Conservation (phyloP, 2,888 invertebrate genomes). For the Himalopsyche tibetana region DNA sequence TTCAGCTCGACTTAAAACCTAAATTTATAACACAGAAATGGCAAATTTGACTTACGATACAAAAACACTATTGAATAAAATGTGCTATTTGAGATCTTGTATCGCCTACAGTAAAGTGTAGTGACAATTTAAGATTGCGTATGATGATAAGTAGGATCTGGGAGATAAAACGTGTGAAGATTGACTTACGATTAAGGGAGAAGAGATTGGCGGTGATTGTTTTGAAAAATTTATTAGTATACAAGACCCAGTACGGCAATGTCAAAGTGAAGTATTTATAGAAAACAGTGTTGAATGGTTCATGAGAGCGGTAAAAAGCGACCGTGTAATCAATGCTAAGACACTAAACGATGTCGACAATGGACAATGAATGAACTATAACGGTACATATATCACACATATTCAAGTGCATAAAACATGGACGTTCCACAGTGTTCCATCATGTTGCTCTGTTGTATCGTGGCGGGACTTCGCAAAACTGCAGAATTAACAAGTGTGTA, state of each 20-base stretch:
- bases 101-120: conserved; percentile 6
- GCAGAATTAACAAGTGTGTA: background rate
- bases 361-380: conserved; percentile 46
- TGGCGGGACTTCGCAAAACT: conserved; percentile 26
- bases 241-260: conserved; percentile 51
- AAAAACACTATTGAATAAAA: no score
- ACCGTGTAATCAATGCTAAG: conserved; percentile 23
- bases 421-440: conserved; percentile 50
- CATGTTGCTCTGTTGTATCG: conserved; percentile 14
- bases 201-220: conserved; percentile 1
- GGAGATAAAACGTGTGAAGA: conserved; percentile 22
- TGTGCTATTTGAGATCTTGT: background rate
- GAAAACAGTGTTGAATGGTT: conserved; percentile 22
- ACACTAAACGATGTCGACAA: conserved; percentile 35
- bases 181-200: conserved; percentile 39
- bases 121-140: conserved; percentile 4
- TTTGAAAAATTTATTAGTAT: conserved; percentile 46
- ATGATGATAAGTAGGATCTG: conserved; percentile 22
- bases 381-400: conserved; percentile 49
- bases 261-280: conserved; percentile 21
- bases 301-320: conserved; percentile 44
- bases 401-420: conserved; percentile 51
- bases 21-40: no score
- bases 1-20: no score
- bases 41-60: no score